A percentile compares a stretch with the other conserved stretches of the same genome.
Evolutionary conservation across 2,113 vertebrate genomes (phyloP).

Genomic region (Lophochroa leadbeateri): DNA sequence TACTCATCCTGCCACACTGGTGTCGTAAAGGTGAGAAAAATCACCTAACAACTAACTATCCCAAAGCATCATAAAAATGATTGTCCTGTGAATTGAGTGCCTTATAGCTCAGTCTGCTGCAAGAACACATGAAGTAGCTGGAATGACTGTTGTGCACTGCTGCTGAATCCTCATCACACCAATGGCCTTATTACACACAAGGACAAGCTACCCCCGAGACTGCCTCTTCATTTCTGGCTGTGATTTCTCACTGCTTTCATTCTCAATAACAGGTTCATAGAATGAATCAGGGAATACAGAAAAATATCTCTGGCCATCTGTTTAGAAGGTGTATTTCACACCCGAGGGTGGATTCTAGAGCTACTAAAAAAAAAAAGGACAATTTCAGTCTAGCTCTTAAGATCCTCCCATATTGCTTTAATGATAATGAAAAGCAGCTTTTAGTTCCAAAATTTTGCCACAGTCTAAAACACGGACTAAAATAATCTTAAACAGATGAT

Average conservation of each 20-base stretch:
- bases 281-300: constrained; percentile 10
- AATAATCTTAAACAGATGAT: not conserved
- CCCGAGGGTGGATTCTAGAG: not conserved
- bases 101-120: not conserved
- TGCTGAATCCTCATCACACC: not conserved
- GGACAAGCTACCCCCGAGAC: not conserved
- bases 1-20: not conserved
- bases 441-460: not conserved
- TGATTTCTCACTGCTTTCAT: not conserved
- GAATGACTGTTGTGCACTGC: rapidly evolving
- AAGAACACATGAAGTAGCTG: not conserved
- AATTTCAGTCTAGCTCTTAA: not conserved
- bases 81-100: not conserved
- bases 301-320: not conserved
- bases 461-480: not conserved
- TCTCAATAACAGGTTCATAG: not conserved
- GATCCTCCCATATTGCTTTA: not conserved
- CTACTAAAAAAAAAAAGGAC: not conserved
- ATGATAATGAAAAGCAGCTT: not conserved
- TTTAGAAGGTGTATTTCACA: not conserved
- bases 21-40: not conserved
- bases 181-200: not conserved
- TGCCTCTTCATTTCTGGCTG: not conserved
- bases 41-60: not conserved
- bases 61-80: not conserved